phyloP scores from a whole-genome alignment of 1,140 invertebrate genomes.

The Scaptomyza pallida region DNA sequence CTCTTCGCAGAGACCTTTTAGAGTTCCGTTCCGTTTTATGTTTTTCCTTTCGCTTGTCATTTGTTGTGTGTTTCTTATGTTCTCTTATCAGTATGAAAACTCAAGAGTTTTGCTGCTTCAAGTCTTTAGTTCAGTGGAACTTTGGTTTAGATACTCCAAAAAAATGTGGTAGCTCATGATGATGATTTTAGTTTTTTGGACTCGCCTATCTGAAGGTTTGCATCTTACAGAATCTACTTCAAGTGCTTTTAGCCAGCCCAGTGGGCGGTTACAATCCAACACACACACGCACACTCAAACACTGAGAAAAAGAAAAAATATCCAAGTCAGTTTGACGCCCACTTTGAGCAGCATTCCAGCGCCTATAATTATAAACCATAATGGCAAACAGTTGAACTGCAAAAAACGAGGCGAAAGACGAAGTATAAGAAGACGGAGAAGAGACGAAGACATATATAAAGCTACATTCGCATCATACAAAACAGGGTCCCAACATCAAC shows the following conservation, averaged over 20 bases:
- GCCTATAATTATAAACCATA: constrained; percentile 78
- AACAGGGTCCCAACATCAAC: neutral
- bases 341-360: constrained; percentile 54
- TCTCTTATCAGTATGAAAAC: constrained; percentile 65
- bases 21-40: constrained; percentile 21
- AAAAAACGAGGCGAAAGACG: constrained; percentile 51
- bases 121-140: neutral
- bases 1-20: neutral
- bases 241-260: constrained; percentile 16
- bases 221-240: constrained; percentile 21
- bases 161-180: constrained; percentile 39
- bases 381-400: constrained; percentile 70
- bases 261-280: constrained; percentile 16
- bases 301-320: neutral
- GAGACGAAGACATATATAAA: neutral
- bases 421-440: constrained; percentile 18
- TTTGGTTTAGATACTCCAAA: neutral
- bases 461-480: neutral
- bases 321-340: constrained; percentile 42
- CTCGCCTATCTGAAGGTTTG: constrained; percentile 29
- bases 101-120: constrained; percentile 39
- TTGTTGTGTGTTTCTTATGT: constrained; percentile 16
- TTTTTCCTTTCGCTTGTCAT: constrained; percentile 17
- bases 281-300: constrained; percentile 1
- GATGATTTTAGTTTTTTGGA: neutral